These are phyloP conservation scores for Eristalinus aeneus DNA, from an alignment of 2,888 invertebrate species.

Conservation along the genomic window DNA sequence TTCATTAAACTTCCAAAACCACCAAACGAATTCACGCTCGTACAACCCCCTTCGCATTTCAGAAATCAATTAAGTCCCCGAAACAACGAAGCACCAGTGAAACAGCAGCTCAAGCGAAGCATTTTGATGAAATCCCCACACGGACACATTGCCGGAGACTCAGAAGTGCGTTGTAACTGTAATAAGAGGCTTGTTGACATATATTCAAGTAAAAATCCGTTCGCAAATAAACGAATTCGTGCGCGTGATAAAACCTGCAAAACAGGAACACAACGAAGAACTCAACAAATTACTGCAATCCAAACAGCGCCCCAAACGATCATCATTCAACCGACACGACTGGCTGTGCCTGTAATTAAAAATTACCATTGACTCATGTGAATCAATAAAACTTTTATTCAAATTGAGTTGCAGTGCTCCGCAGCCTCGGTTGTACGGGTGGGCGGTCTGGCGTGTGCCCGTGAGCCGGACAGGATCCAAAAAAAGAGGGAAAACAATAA, in stretches of 20 bases:
- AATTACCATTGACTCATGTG: background rate
- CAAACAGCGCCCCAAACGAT: background rate
- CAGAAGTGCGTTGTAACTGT: background rate
- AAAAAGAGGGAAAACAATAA: background rate
- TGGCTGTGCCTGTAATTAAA: slow-evolving; percentile 12
- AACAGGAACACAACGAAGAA: background rate
- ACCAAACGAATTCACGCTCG: background rate
- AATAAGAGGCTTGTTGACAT: background rate
- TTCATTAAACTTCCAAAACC: background rate
- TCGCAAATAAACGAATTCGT: background rate
- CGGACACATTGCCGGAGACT: background rate
- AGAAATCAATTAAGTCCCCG: background rate
- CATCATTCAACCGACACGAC: background rate
- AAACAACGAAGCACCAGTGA: background rate
- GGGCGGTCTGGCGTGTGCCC: background rate
- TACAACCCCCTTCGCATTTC: background rate
- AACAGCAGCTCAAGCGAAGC: no score
- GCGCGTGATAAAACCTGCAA: background rate
- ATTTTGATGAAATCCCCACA: background rate
- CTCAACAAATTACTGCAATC: slow-evolving; percentile 1
- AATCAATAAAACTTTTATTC: slow-evolving; percentile 17
- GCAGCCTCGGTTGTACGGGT: no score
- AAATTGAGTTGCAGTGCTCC: slow-evolving; percentile 23
- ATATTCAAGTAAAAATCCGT: background rate
- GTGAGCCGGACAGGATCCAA: background rate